Evolutionary conservation across 2,888 invertebrate species (phyloP).

Genomic region (Desoria tigrina): DNA sequence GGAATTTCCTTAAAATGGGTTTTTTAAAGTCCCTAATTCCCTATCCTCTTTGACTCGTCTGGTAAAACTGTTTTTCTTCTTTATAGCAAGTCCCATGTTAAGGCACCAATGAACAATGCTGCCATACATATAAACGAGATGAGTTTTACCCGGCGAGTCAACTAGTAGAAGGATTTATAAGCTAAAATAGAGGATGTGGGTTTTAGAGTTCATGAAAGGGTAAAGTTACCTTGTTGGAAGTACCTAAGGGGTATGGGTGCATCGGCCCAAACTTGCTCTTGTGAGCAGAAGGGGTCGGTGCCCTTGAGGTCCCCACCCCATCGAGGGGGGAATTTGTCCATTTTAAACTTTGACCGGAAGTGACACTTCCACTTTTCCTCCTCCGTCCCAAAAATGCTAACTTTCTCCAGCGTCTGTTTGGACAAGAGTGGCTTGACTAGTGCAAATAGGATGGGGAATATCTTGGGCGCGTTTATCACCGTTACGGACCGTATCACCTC

Average conservation of each 20-base stretch:
- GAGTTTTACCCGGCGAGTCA: no score
- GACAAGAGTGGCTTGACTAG: slow-evolving; percentile 29
- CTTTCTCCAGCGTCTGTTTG: slow-evolving; percentile 33
- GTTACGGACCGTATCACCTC: slow-evolving; percentile 22
- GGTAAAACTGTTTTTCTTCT: no score
- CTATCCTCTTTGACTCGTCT: no score
- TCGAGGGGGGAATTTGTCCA: slow-evolving; percentile 32
- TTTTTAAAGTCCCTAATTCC: no score
- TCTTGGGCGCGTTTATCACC: slow-evolving; percentile 36
- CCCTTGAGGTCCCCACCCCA: slow-evolving; percentile 36
- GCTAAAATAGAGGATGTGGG: no score
- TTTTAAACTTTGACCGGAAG: slow-evolving; percentile 24
- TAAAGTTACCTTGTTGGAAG: slow-evolving; percentile 31
- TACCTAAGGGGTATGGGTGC: slow-evolving; percentile 28
- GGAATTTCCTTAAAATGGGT: no score
- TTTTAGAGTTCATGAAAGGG: no score
- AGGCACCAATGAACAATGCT: background rate
- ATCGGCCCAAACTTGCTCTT: slow-evolving; percentile 27
- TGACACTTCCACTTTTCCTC: slow-evolving; percentile 26
- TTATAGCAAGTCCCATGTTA: background rate
- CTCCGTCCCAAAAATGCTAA: slow-evolving; percentile 26
- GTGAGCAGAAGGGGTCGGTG: slow-evolving; percentile 33
- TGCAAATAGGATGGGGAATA: slow-evolving; percentile 27
- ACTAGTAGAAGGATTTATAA: no score
- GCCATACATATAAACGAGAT: no score